Evolutionary conservation across 1,140 invertebrate genomes (phyloP).

Genomic region (Zelostemma sp.): DNA sequence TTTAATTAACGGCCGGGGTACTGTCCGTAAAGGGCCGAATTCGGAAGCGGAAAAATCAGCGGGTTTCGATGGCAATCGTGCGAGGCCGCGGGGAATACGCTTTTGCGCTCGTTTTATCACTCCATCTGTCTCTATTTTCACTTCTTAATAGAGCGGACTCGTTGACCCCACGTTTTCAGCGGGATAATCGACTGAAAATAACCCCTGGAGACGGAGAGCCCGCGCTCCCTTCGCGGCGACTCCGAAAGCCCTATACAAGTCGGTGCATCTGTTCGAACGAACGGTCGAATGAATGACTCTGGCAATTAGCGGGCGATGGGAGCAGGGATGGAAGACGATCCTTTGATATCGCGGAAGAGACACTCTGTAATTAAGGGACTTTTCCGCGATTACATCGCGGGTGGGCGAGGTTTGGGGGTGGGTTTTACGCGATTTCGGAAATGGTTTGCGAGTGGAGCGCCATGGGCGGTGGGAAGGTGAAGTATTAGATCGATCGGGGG

Average conservation of each 20-base stretch:
- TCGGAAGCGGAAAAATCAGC: no score
- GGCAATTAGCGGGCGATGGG: slow-evolving; percentile 55
- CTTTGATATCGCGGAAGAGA: slow-evolving; percentile 46
- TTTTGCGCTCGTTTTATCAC: no score
- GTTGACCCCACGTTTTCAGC: slow-evolving; percentile 58
- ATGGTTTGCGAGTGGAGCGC: no score
- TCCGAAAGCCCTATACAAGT: slow-evolving; percentile 51
- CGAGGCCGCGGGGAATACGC: no score
- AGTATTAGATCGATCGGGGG: background rate
- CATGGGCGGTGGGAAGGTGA: background rate
- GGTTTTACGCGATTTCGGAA: slow-evolving; percentile 40
- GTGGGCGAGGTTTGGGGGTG: no score
- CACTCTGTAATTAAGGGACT: slow-evolving; percentile 47
- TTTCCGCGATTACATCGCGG: no score
- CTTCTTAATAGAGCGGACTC: slow-evolving; percentile 59
- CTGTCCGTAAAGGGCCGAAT: no score
- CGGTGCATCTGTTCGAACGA: slow-evolving; percentile 64
- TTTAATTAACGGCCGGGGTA: no score
- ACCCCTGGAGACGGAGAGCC: slow-evolving; percentile 64
- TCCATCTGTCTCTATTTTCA: slow-evolving; percentile 50
- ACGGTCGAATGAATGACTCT: slow-evolving; percentile 53
- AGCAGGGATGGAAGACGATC: slow-evolving; percentile 33
- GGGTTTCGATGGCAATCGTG: no score
- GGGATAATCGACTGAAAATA: slow-evolving; percentile 70
- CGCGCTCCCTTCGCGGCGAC: no score